These are phyloP conservation scores for Dasypogon diadema DNA, from an alignment of 2,888 invertebrate species.

Conservation along the genomic window DNA sequence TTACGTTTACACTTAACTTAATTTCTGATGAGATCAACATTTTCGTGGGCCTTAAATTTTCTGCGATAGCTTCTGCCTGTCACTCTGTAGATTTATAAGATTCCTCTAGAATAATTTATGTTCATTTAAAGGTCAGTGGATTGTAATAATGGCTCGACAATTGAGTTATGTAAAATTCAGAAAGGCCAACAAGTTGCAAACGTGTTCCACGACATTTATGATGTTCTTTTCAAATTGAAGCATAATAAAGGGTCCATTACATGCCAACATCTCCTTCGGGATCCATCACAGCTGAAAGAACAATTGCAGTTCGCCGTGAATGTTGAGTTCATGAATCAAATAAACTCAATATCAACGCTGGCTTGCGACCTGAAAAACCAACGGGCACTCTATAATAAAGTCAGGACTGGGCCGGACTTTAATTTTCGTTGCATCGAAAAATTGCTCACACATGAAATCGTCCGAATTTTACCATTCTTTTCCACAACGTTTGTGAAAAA, in stretches of 20 bases:
- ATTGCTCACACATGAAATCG: slow-evolving; percentile 45
- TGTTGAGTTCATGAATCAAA: slow-evolving; percentile 37
- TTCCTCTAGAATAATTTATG: no score
- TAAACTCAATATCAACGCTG: neutral
- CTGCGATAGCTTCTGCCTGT: no score
- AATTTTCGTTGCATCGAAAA: slow-evolving; percentile 6
- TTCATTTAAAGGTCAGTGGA: no score
- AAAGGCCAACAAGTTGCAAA: neutral
- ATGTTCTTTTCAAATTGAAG: slow-evolving; percentile 9
- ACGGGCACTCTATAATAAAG: slow-evolving; percentile 31
- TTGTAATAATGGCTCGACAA: neutral
- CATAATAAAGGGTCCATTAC: slow-evolving; percentile 17
- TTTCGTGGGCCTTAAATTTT: no score
- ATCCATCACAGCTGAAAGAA: neutral
- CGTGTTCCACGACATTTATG: neutral
- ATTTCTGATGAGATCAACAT: no score
- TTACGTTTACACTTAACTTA: no score
- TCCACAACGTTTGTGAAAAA: slow-evolving; percentile 43
- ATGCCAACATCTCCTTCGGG: slow-evolving; percentile 10
- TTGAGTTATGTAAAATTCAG: neutral
- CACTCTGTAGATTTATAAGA: no score
- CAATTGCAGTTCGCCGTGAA: slow-evolving; percentile 6
- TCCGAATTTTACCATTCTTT: slow-evolving; percentile 26
- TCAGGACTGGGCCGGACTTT: neutral
- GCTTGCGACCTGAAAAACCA: neutral